Percentiles rank a stretch among this genome's conserved stretches.
These are phyloP conservation scores for Carapus acus DNA, from an alignment of 2,797 vertebrate species.

Conservation along the genomic window DNA sequence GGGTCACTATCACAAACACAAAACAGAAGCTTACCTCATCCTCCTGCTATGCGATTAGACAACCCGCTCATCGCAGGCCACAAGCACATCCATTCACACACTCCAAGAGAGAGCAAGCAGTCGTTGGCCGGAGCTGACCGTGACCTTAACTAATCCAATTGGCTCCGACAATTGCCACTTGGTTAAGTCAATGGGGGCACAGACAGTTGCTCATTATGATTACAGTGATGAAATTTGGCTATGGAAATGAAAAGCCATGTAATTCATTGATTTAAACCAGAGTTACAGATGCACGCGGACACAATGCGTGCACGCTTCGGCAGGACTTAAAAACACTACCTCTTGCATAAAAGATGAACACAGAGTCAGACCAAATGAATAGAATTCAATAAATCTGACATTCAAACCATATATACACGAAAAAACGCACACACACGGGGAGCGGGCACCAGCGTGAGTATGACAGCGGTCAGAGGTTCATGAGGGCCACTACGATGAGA, in stretches of 20 bases:
- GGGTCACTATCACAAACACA: constrained; percentile 49
- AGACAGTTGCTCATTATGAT: constrained; percentile 48
- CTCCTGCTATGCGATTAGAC: constrained; percentile 38
- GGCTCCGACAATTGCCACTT: constrained; percentile 65
- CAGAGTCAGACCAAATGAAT: constrained; percentile 28
- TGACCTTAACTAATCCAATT: constrained; percentile 70
- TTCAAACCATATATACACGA: constrained; percentile 14
- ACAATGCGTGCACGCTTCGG: constrained; percentile 6
- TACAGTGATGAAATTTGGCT: constrained; percentile 39
- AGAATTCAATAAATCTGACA: constrained; percentile 26
- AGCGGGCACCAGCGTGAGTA: constrained; percentile 1
- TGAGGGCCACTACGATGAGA: constrained; percentile 13
- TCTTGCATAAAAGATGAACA: constrained; percentile 18
- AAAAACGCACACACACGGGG: constrained; percentile 3
- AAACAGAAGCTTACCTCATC: constrained; percentile 37
- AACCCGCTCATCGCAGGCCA: constrained; percentile 35
- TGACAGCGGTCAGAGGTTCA: constrained; percentile 55
- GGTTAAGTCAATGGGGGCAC: constrained; percentile 52
- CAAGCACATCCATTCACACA: constrained; percentile 60
- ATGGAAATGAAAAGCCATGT: constrained; percentile 65
- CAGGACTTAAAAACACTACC: constrained; percentile 42
- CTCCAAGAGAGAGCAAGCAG: constrained; percentile 50
- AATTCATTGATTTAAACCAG: constrained; percentile 60
- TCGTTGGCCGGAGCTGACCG: constrained; percentile 53
- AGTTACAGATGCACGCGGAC: constrained; percentile 48